Conservation (phyloP, 2,113 vertebrate species). For the Orcinus orca region DNA sequence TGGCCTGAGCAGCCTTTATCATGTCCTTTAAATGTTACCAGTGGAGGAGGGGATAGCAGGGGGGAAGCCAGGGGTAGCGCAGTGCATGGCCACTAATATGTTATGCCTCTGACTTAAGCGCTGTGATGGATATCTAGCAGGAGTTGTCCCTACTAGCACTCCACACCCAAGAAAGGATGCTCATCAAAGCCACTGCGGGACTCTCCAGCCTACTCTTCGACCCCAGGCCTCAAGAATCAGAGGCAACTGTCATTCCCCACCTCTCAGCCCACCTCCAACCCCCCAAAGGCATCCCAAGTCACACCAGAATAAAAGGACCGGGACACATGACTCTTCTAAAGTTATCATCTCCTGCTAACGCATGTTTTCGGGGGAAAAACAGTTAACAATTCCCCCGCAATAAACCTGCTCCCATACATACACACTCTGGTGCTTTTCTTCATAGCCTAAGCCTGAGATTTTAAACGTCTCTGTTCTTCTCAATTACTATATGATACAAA, state of each 20-base stretch:
- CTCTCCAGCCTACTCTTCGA: neutral
- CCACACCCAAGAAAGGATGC: neutral
- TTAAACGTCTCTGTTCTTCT: neutral
- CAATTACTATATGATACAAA: neutral
- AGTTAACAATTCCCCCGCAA: neutral
- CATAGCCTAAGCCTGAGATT: neutral
- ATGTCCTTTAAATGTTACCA: neutral
- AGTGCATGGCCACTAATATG: fast-evolving
- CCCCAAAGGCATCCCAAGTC: neutral
- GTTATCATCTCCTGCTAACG: neutral
- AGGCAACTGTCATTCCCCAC: neutral
- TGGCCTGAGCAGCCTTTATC: neutral
- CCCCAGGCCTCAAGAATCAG: neutral
- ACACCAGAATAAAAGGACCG: neutral
- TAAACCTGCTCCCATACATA: neutral
- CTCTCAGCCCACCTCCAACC: neutral
- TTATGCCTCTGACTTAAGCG: neutral
- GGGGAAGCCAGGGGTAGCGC: neutral
- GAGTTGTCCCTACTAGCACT: neutral
- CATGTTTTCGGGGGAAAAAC: neutral
- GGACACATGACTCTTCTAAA: neutral
- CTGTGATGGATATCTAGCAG: neutral
- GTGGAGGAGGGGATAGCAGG: neutral
- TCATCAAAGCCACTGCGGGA: neutral
- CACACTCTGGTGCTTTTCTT: neutral